Conservation (phyloP, 2,797 vertebrate species). For the Enteromius thamalakanensis region DNA sequence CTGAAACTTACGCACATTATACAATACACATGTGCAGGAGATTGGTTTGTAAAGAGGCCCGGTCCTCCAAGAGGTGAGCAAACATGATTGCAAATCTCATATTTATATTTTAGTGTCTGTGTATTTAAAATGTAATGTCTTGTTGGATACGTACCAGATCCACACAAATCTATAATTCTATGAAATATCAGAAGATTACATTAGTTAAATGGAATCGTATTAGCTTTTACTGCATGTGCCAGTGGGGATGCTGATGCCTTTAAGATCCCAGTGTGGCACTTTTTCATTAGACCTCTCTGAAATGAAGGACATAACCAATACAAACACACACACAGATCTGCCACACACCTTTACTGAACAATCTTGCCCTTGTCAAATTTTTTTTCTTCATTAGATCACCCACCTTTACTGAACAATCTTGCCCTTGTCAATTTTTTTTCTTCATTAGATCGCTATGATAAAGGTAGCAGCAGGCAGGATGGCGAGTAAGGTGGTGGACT, state of each 20-base stretch:
- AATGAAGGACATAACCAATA: background rate
- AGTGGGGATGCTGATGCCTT: slow-evolving; percentile 1
- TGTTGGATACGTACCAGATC: slow-evolving; percentile 30
- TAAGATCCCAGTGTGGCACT: background rate
- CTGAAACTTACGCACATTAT: background rate
- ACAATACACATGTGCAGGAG: background rate
- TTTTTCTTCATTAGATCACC: slow-evolving; percentile 72
- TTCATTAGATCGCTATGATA: slow-evolving; percentile 88
- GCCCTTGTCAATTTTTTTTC: background rate
- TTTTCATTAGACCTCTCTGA: slow-evolving; percentile 13
- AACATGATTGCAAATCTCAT: slow-evolving; percentile 10
- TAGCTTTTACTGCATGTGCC: slow-evolving; percentile 7
- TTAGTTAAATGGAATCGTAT: slow-evolving; percentile 7
- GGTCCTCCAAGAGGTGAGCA: background rate
- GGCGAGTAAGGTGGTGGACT: slow-evolving; percentile 86
- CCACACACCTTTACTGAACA: background rate
- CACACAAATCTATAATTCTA: slow-evolving; percentile 16
- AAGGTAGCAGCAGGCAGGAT: slow-evolving; percentile 89
- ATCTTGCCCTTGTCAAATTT: background rate
- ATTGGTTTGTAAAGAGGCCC: slow-evolving; percentile 19
- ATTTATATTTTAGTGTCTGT: slow-evolving; percentile 13
- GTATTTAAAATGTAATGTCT: slow-evolving; percentile 37
- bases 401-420: background rate
- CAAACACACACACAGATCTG: background rate
- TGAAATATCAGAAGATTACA: background rate